Conservation (phyloP, 2,888 invertebrate species). For the Ptychoptera albimana region DNA sequence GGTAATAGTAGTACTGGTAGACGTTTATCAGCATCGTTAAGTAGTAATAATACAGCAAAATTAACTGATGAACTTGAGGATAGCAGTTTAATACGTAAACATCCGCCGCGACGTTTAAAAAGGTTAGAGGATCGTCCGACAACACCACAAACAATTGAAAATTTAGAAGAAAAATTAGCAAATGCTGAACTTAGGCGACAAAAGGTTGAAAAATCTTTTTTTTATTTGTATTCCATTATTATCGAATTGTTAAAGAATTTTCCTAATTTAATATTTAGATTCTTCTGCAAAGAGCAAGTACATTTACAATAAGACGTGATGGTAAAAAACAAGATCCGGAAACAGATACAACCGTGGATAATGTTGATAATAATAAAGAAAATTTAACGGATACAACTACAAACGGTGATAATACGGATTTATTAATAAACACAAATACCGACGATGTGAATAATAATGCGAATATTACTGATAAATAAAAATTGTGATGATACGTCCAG, state of each 20-base stretch:
- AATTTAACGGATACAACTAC: constrained; percentile 8
- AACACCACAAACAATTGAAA: constrained; percentile 40
- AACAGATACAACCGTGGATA: constrained; percentile 4
- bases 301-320: not conserved
- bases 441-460: too few relatives aligned
- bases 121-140: constrained; percentile 42
- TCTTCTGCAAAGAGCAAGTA: not conserved
- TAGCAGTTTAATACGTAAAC: constrained; percentile 34
- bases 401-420: too few relatives aligned
- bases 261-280: constrained; percentile 1
- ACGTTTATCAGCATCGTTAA: too few relatives aligned
- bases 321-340: constrained; percentile 1
- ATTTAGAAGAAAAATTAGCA: constrained; percentile 52
- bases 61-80: constrained; percentile 12
- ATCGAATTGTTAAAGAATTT: not conserved
- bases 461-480: too few relatives aligned
- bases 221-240: too few relatives aligned
- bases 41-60: too few relatives aligned
- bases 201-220: too few relatives aligned
- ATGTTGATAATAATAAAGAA: constrained; percentile 7
- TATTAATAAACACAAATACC: too few relatives aligned
- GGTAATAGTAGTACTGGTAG: too few relatives aligned
- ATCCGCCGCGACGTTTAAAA: constrained; percentile 50
- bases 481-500: too few relatives aligned
- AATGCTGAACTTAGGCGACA: constrained; percentile 55